These are phyloP conservation scores for Fregetta grallaria DNA, from an alignment of 2,113 vertebrate genomes.

Conservation along the genomic window DNA sequence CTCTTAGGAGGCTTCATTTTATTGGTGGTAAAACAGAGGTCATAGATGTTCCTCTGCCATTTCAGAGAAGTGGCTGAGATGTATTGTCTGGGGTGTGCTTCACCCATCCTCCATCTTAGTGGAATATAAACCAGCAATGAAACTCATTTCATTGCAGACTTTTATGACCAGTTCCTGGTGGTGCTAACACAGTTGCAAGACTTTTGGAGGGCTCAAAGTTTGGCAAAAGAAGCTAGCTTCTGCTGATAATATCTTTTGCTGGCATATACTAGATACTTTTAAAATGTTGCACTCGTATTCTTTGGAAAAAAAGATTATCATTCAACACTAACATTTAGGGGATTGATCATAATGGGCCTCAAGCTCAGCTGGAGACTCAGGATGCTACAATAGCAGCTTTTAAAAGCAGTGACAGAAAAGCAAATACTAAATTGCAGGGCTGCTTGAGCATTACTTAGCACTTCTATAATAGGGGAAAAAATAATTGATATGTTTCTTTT, in stretches of 20 bases:
- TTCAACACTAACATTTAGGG: not conserved
- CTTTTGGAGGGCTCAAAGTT: not conserved
- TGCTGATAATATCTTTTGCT: not conserved
- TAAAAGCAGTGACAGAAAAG: not conserved
- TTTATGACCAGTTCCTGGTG: not conserved
- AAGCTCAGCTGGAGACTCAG: not conserved
- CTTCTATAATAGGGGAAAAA: not conserved
- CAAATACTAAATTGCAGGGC: constrained; percentile 6
- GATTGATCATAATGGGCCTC: not conserved
- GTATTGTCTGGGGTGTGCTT: not conserved
- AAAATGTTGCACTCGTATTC: not conserved
- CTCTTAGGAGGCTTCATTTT: not conserved
- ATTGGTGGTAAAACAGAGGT: not conserved
- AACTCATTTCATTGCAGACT: not conserved
- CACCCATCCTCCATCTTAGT: not conserved
- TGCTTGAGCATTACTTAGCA: not conserved
- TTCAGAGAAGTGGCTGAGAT: not conserved
- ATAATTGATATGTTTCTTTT: not conserved
- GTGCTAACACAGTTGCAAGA: not conserved
- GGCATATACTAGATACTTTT: not conserved
- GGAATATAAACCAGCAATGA: not conserved
- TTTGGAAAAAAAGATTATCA: not conserved
- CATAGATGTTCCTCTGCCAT: not conserved
- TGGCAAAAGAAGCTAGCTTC: not conserved
- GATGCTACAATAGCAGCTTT: not conserved